Conservation (phyloP, 2,888 invertebrate genomes). For the Trissonchulus latispiculum region DNA sequence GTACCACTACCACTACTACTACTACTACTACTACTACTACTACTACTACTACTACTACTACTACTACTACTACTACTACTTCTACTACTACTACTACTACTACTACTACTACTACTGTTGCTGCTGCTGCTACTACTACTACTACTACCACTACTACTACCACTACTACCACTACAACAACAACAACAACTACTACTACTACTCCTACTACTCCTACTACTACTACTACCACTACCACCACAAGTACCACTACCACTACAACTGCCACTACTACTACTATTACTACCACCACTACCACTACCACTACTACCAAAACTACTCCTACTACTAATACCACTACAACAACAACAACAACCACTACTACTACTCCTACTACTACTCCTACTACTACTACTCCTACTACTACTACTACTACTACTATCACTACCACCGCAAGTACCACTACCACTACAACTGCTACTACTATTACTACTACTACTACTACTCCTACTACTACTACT, state of each 20-base stretch:
- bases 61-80: background rate
- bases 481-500: background rate
- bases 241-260: background rate
- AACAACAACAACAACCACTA: background rate
- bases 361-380: background rate
- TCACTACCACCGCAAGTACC: background rate
- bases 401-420: background rate
- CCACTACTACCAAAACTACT: background rate
- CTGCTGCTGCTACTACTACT: background rate
- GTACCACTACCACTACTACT: background rate
- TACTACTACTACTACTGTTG: background rate
- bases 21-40: background rate
- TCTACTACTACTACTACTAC: background rate
- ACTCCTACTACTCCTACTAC: background rate
- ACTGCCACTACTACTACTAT: background rate
- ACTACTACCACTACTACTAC: background rate
- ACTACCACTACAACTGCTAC: background rate
- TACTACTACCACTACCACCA: background rate
- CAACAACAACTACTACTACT: background rate
- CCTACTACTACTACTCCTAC: background rate
- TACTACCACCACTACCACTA: background rate
- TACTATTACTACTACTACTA: background rate
- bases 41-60: background rate
- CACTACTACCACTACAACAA: background rate
- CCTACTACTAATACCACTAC: background rate